phyloP scores from a whole-genome alignment of 2,888 invertebrate genomes.

The Ichneumoninae sp. region DNA sequence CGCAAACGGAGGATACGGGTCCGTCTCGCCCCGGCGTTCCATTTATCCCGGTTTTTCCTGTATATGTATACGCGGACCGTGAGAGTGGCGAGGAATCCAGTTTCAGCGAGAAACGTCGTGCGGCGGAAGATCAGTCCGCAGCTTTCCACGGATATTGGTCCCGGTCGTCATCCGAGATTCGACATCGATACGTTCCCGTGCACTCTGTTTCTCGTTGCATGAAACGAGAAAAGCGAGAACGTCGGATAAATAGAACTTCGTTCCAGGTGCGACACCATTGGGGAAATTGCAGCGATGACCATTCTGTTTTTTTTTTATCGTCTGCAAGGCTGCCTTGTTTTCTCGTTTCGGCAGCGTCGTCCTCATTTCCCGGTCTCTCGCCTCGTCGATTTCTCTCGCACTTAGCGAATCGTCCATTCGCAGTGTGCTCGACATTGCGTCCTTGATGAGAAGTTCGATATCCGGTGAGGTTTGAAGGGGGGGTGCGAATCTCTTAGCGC shows the following conservation, averaged over 20 bases:
- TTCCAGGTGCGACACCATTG: not conserved
- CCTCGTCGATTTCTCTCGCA: conserved; percentile 17
- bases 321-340: conserved; percentile 35
- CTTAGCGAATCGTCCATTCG: conserved; percentile 33
- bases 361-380: conserved; percentile 51
- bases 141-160: conserved; percentile 26
- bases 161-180: conserved; percentile 20
- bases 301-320: not conserved
- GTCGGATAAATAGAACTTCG: not conserved
- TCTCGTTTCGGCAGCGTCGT: conserved; percentile 41
- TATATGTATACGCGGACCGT: not conserved
- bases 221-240: not conserved
- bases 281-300: not conserved
- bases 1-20: not conserved
- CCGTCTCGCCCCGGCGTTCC: not conserved
- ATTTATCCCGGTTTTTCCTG: not conserved
- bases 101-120: not conserved
- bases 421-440: conserved; percentile 41
- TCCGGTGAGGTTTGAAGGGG: not conserved
- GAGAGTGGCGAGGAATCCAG: not conserved
- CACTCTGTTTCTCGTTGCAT: not conserved
- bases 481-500: conserved; percentile 25
- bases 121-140: conserved; percentile 13
- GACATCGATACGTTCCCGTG: conserved; percentile 2
- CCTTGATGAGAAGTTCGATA: conserved; percentile 65